Base-by-base conservation (phyloP, 2,797 vertebrate genomes). In the Alauda arvensis region DNA sequence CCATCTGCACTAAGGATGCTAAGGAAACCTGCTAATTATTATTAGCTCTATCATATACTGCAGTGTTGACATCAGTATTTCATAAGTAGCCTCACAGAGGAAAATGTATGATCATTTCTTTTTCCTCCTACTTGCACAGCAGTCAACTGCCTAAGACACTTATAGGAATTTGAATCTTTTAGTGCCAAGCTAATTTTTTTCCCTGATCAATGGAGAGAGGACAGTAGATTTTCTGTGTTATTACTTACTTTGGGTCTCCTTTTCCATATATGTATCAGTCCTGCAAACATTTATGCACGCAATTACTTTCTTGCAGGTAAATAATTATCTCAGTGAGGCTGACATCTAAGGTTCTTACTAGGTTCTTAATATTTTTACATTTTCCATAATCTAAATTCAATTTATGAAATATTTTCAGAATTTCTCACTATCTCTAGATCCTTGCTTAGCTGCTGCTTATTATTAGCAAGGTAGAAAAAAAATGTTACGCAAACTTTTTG, bases 21-120 rank as follows among this genome's bases (percentile, higher is more conserved):
- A 82, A 49, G 43, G 43, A 81, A 89, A 91, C 65, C 77, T 83
- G 70, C 14, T 85, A 87, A 90, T 93, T 92, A 80, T 75, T 87
- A 88, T 69, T 77, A 90, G 46, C 40, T 83, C 53, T 53, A 16
- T 72, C 62, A 83, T 45, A 61, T 52, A 76, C 34, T 49, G 56
- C 74, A 85, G 21, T 20, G 61, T 70, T 81, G 57, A 60, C 71
- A 81, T 37, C n/a, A 60, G 34, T 76, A 81, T 78, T 90, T 76
- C 42, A 49, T 85, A 90, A 85, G 60, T 74, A 79, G 60, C 18
- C 42, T 87, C 65, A 66, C 0, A 78, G 39, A 62, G 24, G 45
- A 79, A 91, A 86, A 92, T 34, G 12, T 68, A 39, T 34, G 59
- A 78, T 62, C 0, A 59, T 60, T 87, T 83, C 11, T 74, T 68